phyloP scores from a whole-genome alignment of 2,888 invertebrate genomes.

The Ariolimax columbianus region DNA sequence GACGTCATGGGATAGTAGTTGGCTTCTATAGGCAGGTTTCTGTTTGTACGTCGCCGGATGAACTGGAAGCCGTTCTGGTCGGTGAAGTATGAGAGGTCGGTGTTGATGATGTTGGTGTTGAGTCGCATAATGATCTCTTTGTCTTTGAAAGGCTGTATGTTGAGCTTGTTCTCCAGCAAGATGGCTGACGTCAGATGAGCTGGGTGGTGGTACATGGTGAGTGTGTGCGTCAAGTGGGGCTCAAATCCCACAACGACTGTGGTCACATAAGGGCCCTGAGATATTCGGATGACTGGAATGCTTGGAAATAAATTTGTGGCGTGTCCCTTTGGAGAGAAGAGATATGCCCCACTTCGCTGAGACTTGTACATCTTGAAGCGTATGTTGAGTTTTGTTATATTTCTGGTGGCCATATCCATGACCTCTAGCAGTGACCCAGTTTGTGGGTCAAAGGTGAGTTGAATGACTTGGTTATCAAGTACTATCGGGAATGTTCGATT shows the following conservation, averaged over 20 bases:
- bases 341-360: conserved; percentile 76
- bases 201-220: conserved; percentile 66
- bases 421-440: conserved; percentile 84
- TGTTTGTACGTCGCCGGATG: conserved; percentile 67
- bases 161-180: conserved; percentile 66
- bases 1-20: conserved; percentile 77
- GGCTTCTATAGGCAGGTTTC: conserved; percentile 66
- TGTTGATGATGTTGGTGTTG: conserved; percentile 63
- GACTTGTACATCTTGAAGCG: conserved; percentile 92
- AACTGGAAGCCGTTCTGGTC: conserved; percentile 77
- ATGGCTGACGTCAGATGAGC: conserved; percentile 63
- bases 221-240: conserved; percentile 62
- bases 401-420: conserved; percentile 86
- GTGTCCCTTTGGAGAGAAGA: conserved; percentile 72
- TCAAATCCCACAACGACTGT: conserved; percentile 87
- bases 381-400: conserved; percentile 80
- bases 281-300: conserved; percentile 85
- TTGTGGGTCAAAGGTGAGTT: conserved; percentile 63
- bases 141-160: conserved; percentile 62
- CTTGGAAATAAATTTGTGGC: conserved; percentile 59
- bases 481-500: conserved; percentile 49
- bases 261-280: conserved; percentile 90
- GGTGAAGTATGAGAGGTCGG: conserved; percentile 69
- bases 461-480: conserved; percentile 66
- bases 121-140: conserved; percentile 76